Evolutionary conservation across 2,797 vertebrate species (phyloP).

Genomic region (Craterocephalus amniculus): DNA sequence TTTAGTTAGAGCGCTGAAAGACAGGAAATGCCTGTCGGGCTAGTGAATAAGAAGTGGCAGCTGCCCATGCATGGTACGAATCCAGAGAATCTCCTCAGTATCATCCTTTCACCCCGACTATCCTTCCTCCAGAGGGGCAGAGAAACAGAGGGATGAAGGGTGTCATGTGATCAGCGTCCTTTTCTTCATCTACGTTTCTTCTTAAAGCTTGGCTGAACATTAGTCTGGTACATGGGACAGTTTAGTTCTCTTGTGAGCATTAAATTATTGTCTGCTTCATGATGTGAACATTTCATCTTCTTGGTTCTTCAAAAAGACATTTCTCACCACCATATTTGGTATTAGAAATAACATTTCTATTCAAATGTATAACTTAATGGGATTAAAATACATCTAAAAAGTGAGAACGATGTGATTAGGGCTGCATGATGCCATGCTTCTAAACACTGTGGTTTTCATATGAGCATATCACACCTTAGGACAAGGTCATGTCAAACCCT

Average conservation of each 20-base stretch:
- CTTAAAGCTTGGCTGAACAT: neutral
- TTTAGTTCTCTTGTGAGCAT: neutral
- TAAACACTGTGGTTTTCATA: neutral
- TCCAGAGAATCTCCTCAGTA: conserved; percentile 57
- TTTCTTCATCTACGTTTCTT: neutral
- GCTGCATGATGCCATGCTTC: neutral
- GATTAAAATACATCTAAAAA: neutral
- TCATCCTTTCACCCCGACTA: conserved; percentile 44
- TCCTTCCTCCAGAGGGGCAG: conserved; percentile 14
- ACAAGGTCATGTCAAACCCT: neutral
- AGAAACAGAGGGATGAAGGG: conserved; percentile 19
- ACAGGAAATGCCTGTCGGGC: conserved; percentile 68
- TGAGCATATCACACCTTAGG: neutral
- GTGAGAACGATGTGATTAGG: neutral
- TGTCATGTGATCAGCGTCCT: neutral
- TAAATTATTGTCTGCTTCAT: neutral
- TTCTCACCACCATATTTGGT: neutral
- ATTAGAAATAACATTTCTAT: too few species aligned
- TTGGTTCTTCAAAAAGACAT: neutral
- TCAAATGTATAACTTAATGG: neutral
- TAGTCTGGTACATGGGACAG: neutral
- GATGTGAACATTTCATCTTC: neutral
- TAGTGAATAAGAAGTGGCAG: conserved; percentile 72
- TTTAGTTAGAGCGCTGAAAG: conserved; percentile 61
- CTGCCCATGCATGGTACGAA: conserved; percentile 63